Percentiles rank a stretch among this genome's conserved stretches.
Evolutionary conservation across 2,797 vertebrate genomes (phyloP).

Genomic region (Microchirus variegatus): DNA sequence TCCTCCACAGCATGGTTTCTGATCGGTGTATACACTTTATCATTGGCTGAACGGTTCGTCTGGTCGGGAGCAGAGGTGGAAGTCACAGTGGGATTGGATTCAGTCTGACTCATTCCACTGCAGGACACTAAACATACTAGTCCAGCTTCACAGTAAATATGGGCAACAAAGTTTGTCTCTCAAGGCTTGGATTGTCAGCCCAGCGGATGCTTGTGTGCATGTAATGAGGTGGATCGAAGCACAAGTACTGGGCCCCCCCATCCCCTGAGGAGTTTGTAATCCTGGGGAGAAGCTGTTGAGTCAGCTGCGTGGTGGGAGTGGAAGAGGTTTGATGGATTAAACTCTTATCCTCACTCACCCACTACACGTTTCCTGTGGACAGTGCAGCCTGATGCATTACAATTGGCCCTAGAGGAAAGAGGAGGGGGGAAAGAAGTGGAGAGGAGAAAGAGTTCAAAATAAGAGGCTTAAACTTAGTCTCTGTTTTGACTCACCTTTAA

Average conservation of each 20-base stretch:
- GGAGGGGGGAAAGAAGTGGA: slow-evolving; percentile 1
- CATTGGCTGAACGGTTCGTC: slow-evolving; percentile 25
- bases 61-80: slow-evolving; percentile 20
- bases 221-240: slow-evolving; percentile 29
- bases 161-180: slow-evolving; percentile 17
- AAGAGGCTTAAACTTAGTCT: slow-evolving; percentile 38
- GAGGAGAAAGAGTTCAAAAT: slow-evolving; percentile 37
- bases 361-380: slow-evolving; percentile 48
- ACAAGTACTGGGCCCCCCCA: neutral
- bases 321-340: slow-evolving; percentile 78
- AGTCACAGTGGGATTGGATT: slow-evolving; percentile 25
- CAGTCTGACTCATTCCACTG: slow-evolving; percentile 33
- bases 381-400: slow-evolving; percentile 61
- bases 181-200: slow-evolving; percentile 9
- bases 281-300: slow-evolving; percentile 63
- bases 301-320: slow-evolving; percentile 65
- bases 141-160: slow-evolving; percentile 30
- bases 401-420: slow-evolving; percentile 42
- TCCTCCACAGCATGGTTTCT: slow-evolving; percentile 16
- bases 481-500: slow-evolving; percentile 38
- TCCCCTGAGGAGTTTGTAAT: slow-evolving; percentile 47
- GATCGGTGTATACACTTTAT: slow-evolving; percentile 17
- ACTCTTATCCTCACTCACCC: slow-evolving; percentile 69
- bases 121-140: slow-evolving; percentile 15
- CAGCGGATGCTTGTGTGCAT: slow-evolving; percentile 15